Percentiles rank a stretch among this genome's conserved stretches.
These are phyloP conservation scores for Zenarchopterus dispar DNA, from an alignment of 2,797 vertebrate species.

Conservation along the genomic window DNA sequence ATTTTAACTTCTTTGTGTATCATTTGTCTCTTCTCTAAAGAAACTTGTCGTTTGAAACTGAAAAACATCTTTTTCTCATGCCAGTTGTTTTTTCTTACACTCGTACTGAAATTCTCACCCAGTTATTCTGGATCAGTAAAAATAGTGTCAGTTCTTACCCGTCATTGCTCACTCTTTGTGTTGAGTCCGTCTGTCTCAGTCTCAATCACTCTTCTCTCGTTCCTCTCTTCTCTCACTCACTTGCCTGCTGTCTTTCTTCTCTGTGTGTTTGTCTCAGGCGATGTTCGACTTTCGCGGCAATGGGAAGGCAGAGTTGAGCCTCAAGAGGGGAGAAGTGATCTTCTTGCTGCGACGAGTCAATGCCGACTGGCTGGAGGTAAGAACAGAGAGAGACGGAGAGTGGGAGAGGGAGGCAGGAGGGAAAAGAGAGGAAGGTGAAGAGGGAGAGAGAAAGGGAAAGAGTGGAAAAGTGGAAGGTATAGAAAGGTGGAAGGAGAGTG, in stretches of 20 bases:
- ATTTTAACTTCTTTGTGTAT: not conserved
- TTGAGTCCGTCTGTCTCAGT: conserved; percentile 41
- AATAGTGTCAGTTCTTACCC: conserved; percentile 58
- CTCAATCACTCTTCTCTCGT: conserved; percentile 12
- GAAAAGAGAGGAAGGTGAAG: conserved; percentile 7
- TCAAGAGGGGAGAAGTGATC: conserved; percentile 92
- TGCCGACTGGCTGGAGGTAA: conserved; percentile 95
- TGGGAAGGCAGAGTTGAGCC: conserved; percentile 88
- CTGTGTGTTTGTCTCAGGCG: conserved; percentile 76
- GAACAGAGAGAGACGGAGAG: conserved; percentile 39
- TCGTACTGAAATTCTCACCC: not conserved
- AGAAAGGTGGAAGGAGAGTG: conserved; percentile 22
- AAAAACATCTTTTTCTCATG: not conserved
- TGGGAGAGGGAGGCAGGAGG: conserved; percentile 1
- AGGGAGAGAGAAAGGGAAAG: conserved; percentile 1
- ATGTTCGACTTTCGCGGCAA: conserved; percentile 92
- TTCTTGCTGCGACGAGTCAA: conserved; percentile 94
- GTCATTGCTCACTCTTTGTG: conserved; percentile 58
- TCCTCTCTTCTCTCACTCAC: conserved; percentile 51
- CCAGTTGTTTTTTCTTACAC: not conserved
- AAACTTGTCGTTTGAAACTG: not conserved
- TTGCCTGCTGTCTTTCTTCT: conserved; percentile 7
- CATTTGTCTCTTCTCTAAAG: not conserved
- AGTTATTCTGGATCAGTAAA: conserved; percentile 4
- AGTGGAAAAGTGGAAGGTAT: conserved; percentile 9